Conservation (phyloP, 2,888 invertebrate genomes). For the Willowsia nigromaculata region DNA sequence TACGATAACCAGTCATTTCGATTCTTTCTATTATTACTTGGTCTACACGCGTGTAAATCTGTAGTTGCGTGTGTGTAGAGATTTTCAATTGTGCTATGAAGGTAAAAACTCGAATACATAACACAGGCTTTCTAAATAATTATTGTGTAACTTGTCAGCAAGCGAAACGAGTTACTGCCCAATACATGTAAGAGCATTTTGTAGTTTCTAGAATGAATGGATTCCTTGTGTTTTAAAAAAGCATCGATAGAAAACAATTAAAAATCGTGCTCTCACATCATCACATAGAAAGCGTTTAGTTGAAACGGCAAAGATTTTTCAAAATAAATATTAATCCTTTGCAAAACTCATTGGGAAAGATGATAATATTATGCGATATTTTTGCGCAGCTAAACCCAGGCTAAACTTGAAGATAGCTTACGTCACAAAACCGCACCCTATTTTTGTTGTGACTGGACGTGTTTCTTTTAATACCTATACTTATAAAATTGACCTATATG, state of each 20-base stretch:
- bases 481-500: no score
- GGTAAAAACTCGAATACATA: not conserved
- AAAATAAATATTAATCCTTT: not conserved
- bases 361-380: no score
- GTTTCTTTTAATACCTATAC: no score
- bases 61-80: no score
- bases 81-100: no score
- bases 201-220: not conserved
- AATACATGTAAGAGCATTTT: not conserved
- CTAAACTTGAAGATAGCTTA: no score
- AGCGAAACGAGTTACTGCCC: not conserved
- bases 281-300: not conserved
- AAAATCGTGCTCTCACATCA: not conserved
- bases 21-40: no score
- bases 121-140: not conserved
- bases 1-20: no score
- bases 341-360: not conserved
- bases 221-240: not conserved
- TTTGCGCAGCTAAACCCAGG: no score
- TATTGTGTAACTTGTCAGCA: not conserved
- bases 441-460: no score
- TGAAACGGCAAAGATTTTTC: not conserved
- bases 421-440: no score
- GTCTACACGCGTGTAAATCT: no score
- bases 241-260: not conserved